Evolutionary conservation across 2,888 invertebrate species (phyloP).

Genomic region (Diloba caeruleocephala): DNA sequence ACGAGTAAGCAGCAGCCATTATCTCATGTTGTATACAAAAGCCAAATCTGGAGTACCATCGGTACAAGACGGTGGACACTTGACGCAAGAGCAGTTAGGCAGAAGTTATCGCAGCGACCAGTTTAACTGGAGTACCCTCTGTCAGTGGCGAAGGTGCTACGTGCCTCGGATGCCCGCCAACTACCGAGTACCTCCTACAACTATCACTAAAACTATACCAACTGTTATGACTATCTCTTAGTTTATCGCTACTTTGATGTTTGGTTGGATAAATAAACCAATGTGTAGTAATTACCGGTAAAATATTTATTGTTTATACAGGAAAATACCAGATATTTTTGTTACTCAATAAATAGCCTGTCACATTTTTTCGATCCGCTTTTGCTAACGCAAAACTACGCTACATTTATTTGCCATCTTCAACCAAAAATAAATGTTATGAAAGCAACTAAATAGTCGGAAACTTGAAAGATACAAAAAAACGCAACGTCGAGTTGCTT

Average conservation of each 20-base stretch:
- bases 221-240: conserved; percentile 32
- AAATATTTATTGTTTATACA: background rate
- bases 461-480: conserved; percentile 48
- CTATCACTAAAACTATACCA: conserved; percentile 44
- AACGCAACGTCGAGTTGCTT: conserved; percentile 37
- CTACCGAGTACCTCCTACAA: conserved; percentile 51
- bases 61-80: conserved; percentile 70
- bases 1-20: conserved; percentile 37
- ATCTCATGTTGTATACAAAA: conserved; percentile 59
- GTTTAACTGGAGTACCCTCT: conserved; percentile 70
- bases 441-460: conserved; percentile 49
- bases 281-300: background rate
- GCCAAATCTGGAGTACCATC: conserved; percentile 72
- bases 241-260: background rate
- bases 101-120: conserved; percentile 71
- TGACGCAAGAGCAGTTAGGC: conserved; percentile 77
- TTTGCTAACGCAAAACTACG: conserved; percentile 24
- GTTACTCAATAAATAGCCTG: conserved; percentile 29
- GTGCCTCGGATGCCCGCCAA: conserved; percentile 81
- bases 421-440: conserved; percentile 46
- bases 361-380: conserved; percentile 15
- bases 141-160: conserved; percentile 68
- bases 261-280: background rate
- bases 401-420: conserved; percentile 41
- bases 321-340: conserved; percentile 9